Percentiles rank a stretch among this genome's conserved stretches.
Evolutionary conservation across 2,888 invertebrate genomes (phyloP).

Genomic region (Pemphredon lugubris): DNA sequence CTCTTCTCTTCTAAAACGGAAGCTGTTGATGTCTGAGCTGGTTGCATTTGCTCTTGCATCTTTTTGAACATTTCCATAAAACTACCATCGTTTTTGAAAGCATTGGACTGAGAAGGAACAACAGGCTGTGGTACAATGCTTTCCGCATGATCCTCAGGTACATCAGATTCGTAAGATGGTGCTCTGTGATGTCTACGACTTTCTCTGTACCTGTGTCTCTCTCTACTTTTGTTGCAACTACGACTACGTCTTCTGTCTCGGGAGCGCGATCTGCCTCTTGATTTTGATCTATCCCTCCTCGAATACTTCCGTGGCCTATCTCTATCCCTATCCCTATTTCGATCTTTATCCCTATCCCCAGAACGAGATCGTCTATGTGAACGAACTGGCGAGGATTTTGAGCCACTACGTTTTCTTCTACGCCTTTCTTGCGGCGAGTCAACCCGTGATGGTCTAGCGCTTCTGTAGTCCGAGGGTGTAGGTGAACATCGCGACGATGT

Average conservation of each 20-base stretch:
- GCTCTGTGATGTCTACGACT: conserved; percentile 70
- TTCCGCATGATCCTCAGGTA: conserved; percentile 64
- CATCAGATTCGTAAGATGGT: conserved; percentile 75
- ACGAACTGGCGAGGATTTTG: conserved; percentile 70
- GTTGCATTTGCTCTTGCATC: conserved; percentile 86
- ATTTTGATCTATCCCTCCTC: conserved; percentile 62
- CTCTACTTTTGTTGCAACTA: conserved; percentile 73
- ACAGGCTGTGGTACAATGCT: conserved; percentile 43
- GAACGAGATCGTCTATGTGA: conserved; percentile 69
- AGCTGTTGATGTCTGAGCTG: conserved; percentile 77
- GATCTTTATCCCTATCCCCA: conserved; percentile 62
- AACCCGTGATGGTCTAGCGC: conserved; percentile 67
- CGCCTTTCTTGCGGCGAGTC: conserved; percentile 74
- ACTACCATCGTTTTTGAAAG: conserved; percentile 94
- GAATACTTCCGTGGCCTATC: conserved; percentile 65
- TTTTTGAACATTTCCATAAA: conserved; percentile 96
- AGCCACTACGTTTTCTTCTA: conserved; percentile 72
- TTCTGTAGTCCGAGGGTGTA: conserved; percentile 67
- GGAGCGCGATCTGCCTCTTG: conserved; percentile 72
- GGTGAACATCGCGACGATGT: conserved; percentile 67
- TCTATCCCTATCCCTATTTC: conserved; percentile 65
- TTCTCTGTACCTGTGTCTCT: conserved; percentile 70
- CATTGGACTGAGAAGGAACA: conserved; percentile 83
- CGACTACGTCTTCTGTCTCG: conserved; percentile 74
- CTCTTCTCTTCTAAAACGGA: conserved; percentile 80